phyloP scores from a whole-genome alignment of 2,113 vertebrate species.

The Scopus umbretta region DNA sequence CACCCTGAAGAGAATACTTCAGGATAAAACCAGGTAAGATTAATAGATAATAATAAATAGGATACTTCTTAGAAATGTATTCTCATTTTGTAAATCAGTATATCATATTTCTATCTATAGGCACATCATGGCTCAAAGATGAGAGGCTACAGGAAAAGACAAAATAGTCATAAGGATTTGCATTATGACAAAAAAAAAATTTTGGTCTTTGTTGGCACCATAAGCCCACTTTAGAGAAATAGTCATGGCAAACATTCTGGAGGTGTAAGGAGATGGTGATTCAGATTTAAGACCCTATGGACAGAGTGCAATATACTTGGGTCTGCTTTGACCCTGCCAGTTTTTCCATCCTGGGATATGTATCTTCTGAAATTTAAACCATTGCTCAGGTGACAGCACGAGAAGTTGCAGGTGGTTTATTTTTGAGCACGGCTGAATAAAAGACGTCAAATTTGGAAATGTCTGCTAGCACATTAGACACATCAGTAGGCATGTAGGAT shows the following conservation, averaged over 20 bases:
- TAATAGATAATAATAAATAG: constrained; percentile 2
- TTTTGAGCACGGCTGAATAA: background rate
- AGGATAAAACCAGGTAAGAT: background rate
- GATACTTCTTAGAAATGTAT: background rate
- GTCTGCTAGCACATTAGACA: background rate
- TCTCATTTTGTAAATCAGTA: background rate
- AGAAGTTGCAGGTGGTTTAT: background rate
- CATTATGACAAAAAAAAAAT: background rate
- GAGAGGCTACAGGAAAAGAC: background rate
- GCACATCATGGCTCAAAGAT: background rate
- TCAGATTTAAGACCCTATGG: background rate
- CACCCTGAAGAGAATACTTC: background rate
- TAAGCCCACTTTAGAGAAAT: background rate
- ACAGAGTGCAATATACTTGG: background rate
- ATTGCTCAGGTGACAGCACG: background rate
- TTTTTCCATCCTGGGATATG: background rate
- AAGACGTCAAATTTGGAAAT: background rate
- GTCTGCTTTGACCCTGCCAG: background rate
- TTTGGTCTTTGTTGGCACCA: background rate
- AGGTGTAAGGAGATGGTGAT: background rate
- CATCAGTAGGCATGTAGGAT: background rate
- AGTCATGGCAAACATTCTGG: background rate
- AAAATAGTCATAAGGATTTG: background rate
- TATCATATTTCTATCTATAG: background rate
- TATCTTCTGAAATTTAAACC: background rate